phyloP scores from a whole-genome alignment of 2,888 invertebrate genomes.

The Agrochola circellaris region DNA sequence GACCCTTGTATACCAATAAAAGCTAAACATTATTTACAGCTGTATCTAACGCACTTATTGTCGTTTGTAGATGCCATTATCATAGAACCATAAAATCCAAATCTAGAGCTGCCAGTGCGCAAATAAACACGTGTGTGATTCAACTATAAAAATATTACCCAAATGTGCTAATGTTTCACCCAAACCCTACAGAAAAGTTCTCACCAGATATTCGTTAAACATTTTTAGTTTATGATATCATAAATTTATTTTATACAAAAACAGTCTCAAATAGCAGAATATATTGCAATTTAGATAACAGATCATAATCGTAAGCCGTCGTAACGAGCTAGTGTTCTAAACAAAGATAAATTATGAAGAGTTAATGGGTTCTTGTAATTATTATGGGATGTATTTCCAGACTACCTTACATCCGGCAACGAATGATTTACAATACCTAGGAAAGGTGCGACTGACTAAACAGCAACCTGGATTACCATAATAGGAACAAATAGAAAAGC shows the following conservation, averaged over 20 bases:
- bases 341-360: slow-evolving; percentile 56
- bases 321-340: slow-evolving; percentile 48
- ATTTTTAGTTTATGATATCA: slow-evolving; percentile 40
- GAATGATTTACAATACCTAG: slow-evolving; percentile 16
- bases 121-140: slow-evolving; percentile 63
- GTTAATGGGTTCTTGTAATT: slow-evolving; percentile 44
- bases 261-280: slow-evolving; percentile 40
- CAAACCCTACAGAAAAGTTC: slow-evolving; percentile 26
- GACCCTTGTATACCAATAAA: slow-evolving; percentile 87
- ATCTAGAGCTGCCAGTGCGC: slow-evolving; percentile 56
- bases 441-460: not conserved
- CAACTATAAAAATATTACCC: slow-evolving; percentile 47
- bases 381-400: slow-evolving; percentile 40
- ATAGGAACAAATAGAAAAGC: slow-evolving; percentile 5
- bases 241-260: slow-evolving; percentile 49
- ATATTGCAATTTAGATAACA: slow-evolving; percentile 54
- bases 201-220: slow-evolving; percentile 32
- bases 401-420: slow-evolving; percentile 35
- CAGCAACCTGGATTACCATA: not conserved
- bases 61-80: slow-evolving; percentile 74
- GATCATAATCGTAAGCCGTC: slow-evolving; percentile 50
- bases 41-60: slow-evolving; percentile 81
- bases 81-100: slow-evolving; percentile 65
- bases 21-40: slow-evolving; percentile 87
- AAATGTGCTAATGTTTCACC: slow-evolving; percentile 36